Percentiles rank a stretch among this genome's conserved stretches.
Evolutionary conservation across 2,797 vertebrate genomes (phyloP).

Genomic region (Hafferia zeledoni): DNA sequence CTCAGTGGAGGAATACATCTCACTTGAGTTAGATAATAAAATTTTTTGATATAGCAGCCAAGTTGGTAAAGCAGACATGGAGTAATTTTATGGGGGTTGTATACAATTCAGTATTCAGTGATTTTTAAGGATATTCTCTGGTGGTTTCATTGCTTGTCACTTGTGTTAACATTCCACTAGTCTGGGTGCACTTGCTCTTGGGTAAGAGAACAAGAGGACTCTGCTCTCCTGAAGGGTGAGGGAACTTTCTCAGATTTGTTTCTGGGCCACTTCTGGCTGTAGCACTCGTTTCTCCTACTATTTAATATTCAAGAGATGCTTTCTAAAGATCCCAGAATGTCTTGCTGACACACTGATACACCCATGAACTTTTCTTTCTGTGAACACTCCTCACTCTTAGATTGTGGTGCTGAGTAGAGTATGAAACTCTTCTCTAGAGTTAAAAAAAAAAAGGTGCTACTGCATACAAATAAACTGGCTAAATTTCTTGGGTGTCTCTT

Average conservation of each 20-base stretch:
- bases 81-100: neutral
- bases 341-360: neutral
- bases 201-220: accelerated
- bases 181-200: neutral
- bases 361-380: neutral
- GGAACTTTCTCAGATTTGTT: neutral
- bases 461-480: neutral
- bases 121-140: neutral
- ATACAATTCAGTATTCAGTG: neutral
- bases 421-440: neutral
- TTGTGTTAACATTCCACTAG: accelerated
- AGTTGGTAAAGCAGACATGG: neutral
- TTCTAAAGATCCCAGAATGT: neutral
- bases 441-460: neutral
- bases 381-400: neutral
- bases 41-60: neutral
- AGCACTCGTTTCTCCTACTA: neutral
- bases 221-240: neutral
- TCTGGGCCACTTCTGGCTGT: neutral
- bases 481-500: neutral
- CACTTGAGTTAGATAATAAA: neutral
- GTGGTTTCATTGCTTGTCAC: neutral
- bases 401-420: neutral
- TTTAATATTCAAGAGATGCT: neutral
- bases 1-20: neutral